Percentiles rank a stretch among this genome's conserved stretches.
These are phyloP conservation scores for Cotesia glomerata DNA, from an alignment of 1,140 invertebrate species.

Conservation along the genomic window DNA sequence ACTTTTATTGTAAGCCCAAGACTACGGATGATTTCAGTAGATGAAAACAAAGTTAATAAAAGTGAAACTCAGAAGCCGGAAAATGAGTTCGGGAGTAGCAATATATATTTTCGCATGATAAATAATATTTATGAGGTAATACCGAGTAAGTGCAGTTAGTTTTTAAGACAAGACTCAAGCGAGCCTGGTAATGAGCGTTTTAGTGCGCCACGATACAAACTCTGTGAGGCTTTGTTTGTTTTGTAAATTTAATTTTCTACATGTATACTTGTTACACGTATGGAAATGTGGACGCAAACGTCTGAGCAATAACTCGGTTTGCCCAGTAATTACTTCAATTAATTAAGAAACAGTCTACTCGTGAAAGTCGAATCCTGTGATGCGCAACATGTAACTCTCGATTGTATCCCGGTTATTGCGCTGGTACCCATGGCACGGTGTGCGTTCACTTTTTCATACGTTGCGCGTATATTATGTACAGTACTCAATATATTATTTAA, in stretches of 20 bases:
- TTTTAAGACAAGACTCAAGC: constrained; percentile 11
- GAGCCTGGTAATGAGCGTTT: constrained; percentile 49
- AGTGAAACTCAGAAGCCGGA: constrained; percentile 18
- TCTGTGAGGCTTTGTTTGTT: too few relatives aligned
- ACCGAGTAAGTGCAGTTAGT: neutral
- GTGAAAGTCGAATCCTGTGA: constrained; percentile 56
- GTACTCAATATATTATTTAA: too few relatives aligned
- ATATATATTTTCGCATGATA: constrained; percentile 12
- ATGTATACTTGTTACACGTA: constrained; percentile 25
- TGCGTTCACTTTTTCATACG: neutral
- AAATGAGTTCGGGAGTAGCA: constrained; percentile 16
- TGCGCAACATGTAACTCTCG: constrained; percentile 43
- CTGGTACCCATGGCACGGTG: neutral
- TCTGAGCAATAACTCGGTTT: constrained; percentile 54
- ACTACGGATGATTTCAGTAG: too few relatives aligned
- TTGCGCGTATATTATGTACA: neutral
- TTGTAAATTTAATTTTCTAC: constrained; percentile 7
- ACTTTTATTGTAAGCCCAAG: too few relatives aligned
- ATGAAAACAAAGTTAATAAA: constrained; percentile 4
- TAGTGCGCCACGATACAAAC: constrained; percentile 48
- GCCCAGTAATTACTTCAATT: constrained; percentile 59
- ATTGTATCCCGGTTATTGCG: constrained; percentile 35
- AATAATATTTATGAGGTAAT: constrained; percentile 13
- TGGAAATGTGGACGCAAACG: constrained; percentile 16
- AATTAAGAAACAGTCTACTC: constrained; percentile 55